Evolutionary conservation across 2,113 vertebrate species (phyloP), one percentile per base, ranked within the genome.

Genomic region (Prionailurus bengalensis): DNA sequence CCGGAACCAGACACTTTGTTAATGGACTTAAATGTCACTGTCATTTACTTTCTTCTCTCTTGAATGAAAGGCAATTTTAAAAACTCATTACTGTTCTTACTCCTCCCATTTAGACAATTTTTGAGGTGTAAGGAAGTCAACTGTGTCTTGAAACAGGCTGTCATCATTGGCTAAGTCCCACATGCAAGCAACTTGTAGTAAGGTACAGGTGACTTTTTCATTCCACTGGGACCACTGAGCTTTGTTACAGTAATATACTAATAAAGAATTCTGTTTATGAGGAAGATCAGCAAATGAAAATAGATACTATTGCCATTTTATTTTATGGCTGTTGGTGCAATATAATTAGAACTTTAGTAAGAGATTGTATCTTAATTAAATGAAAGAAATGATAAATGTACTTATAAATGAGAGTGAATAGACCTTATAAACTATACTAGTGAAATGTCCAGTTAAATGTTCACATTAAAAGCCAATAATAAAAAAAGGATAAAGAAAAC

Each of bases 241-340:
- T 91, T 87, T 78, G 42, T 79, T 87, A 71, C 17, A 91, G 65
- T 71, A 61, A 39, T 63, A 48, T 21, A 45, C 2, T 91, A 63
- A 92, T 76, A 68, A 88, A 86, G 53, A 86, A 45, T 87, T 96
- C 25, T 94, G n/a, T 87, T 76, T 97, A 96, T 92, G 14, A 61
- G 12, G 21, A 95, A 79, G 51, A 71, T 79, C 39, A 66, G 19
- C 80, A 89, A 89, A 78, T 95, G 61, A 88, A 96, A 83, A 78
- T 51, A 78, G 33, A 23, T 85, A 51, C 73, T 12, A 51, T 21
- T 95, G 39, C 1, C 31, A 93, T 91, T 96, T 96, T 74, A 82
- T 81, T 81, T 71, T 55, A 51, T 84, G 29, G 11, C 21, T 85
- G 7, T 66, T 39, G 48, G 17, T 79, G 25, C 14, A 93, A 78